Percentiles rank a stretch among this genome's conserved stretches.
These are phyloP conservation scores for Neotoxoptera formosana DNA, from an alignment of 1,140 invertebrate species.

Conservation along the genomic window DNA sequence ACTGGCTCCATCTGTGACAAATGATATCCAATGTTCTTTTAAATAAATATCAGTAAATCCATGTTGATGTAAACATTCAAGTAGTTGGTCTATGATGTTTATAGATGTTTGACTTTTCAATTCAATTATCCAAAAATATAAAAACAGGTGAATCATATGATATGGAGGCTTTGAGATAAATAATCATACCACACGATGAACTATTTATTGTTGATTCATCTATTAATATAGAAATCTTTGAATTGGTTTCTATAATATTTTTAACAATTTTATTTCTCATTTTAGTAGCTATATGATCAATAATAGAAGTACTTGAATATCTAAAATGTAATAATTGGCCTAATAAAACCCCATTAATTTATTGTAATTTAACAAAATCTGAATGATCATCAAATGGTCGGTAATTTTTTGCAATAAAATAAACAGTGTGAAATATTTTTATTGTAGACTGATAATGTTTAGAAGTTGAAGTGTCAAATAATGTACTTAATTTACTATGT, in stretches of 20 bases:
- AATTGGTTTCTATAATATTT: conserved; percentile 32
- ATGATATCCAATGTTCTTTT: conserved; percentile 27
- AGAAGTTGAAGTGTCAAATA: background rate
- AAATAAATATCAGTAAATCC: conserved; percentile 6
- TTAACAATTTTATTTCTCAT: conserved; percentile 32
- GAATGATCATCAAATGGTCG: conserved; percentile 25
- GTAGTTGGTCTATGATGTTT: background rate
- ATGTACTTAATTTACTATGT: background rate
- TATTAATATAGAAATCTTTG: conserved; percentile 28
- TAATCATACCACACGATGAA: background rate
- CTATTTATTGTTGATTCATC: conserved; percentile 29
- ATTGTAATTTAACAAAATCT: conserved; percentile 28
- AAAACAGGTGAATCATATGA: conserved; percentile 13
- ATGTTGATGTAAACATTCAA: conserved; percentile 25
- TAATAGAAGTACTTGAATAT: conserved; percentile 29
- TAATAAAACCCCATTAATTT: conserved; percentile 3
- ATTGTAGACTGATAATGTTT: conserved; percentile 30
- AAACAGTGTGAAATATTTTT: conserved; percentile 16
- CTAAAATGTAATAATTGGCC: conserved; percentile 17
- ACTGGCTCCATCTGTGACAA: conserved; percentile 16
- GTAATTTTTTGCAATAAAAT: conserved; percentile 45
- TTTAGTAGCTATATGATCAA: conserved; percentile 6
- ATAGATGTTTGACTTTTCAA: conserved; percentile 7
- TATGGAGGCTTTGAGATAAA: conserved; percentile 4
- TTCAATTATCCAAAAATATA: conserved; percentile 47